Base-by-base conservation (phyloP, 2,113 vertebrate genomes). In the Pseudolaguvia tuberculata region DNA sequence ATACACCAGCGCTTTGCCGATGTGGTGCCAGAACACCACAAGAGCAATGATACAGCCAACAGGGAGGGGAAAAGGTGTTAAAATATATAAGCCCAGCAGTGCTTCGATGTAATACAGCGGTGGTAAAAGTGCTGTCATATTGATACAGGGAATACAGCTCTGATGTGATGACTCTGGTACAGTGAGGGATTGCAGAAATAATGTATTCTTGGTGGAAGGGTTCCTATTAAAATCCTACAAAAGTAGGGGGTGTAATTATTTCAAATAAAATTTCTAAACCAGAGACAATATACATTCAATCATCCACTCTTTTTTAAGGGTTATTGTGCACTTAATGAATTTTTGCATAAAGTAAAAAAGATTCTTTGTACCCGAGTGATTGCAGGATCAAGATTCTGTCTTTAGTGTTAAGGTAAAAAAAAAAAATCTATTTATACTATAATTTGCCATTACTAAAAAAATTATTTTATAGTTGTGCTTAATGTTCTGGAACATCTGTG, bases 181-280 rank as follows among this genome's bases (percentile, higher is more conserved):
- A 67, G 63, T 67, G 45, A 67, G 63, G 63, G 50, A 67, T 50
- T 67, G 18, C 63, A 67, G 63, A 50, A 67, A 50, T 67, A 67
- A 67, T 67, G 17, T 67, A 47, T 67, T 50, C 63, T 47, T 67
- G 20, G 47, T 67, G 63, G 45, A 45, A 20, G 63, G 63, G 63
- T 27, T 67, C 45, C 27, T 25, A 67, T 67, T 67, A 67, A 67
- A 67, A 67, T 66, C 8, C 15, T 67, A 25, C 8, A 47, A 20
- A 48, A 39, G 45, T 4, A 21, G 11, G 23, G 63, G 63, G 63
- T 20, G 15, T 50, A 65, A 65, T 67, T 67, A 50, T 50, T 67
- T 50, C 10, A 27, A 27, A 67, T 50, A 67, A 67, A 50, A 50
- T 2, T 27, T 67, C 15, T 50, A 50, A 50, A 45, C 27, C 14